Evolutionary conservation across 2,888 invertebrate genomes (phyloP), one percentile per base, ranked within the genome.

Genomic region (Meiosimyza platycephala): DNA sequence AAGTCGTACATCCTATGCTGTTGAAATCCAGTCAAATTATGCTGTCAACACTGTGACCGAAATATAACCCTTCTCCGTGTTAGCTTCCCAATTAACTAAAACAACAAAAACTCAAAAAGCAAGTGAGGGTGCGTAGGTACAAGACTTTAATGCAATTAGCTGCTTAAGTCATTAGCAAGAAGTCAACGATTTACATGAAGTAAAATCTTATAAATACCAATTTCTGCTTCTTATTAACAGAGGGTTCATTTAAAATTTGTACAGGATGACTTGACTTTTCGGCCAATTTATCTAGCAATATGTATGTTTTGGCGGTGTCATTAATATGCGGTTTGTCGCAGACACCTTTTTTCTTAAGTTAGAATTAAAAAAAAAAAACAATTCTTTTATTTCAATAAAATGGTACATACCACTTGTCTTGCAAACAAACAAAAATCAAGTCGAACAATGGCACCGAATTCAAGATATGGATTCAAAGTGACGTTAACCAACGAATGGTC

Each of bases 181-280:
- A 80, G 79, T 80, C 80, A 80, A 78, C 78, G 75, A 73, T 52
- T 67, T 52, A 50, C 13, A 64, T 12, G 69, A 13, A 65, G 28
- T 6, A 48, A 22, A 68, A 59, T 63, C 70, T 52, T 63, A 28
- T 13, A 59, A 50, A 22, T 33, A 40, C 52, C 7, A 6, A 40
- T 40, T 40, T 40, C 22, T 40, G n/a, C n/a, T n/a, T n/a, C n/a
- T n/a, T 40, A 40, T 9, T 5, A 5, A 40, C 50, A n/a, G 15
- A 15, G 55, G 18, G 11, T 4, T 9, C 1, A 15, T 64, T 63
- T 18, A 40, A 51, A 73, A 74, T 74, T 75, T 74, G 72, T 66
- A 75, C 72, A 81, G 78, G 80, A 81, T 86, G 86, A 86, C 85
- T 86, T 85, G 85, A 82, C 85, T 83, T 81, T 52, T 62, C 22